Evolutionary conservation across 2,113 vertebrate species (phyloP), one percentile per base, ranked within the genome.

Genomic region (Clarias macrocephalus): DNA sequence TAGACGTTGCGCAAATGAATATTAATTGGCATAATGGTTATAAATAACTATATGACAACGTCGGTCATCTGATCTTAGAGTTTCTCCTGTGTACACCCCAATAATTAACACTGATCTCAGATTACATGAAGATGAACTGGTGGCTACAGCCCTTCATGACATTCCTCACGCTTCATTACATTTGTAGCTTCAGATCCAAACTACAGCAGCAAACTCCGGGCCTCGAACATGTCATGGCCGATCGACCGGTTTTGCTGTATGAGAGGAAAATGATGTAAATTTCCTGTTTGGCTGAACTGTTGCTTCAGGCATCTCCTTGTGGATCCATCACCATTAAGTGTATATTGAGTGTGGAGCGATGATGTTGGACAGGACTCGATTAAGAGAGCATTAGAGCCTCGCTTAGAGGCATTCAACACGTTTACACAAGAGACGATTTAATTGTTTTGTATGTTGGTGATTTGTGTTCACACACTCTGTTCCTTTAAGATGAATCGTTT

Each of bases 281-380:
- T 65, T 85, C 72, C 33, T 52, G 57, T 77, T 59, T 65, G 62
- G 65, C 75, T 83, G 66, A 76, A 62, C 62, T 30, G 54, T 65
- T 65, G 73, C 73, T 66, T 85, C 85, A 89, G 87, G 85, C 30
- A 52, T 77, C 59, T 81, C 70, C 59, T 3, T 63, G 75, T 25
- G 62, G 56, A 89, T 89, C 82, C 86, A 88, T 89, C 86, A 89
- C 82, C 89, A 89, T 89, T 88, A 89, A 84, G 79, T 28, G 57
- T 10, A 30, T 63, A 80, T 76, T 66, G 86, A 84, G 59, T 83
- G 85, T 68, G 21, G 86, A 88, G 83, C 37, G 56, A 79, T 83
- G 72, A 65, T 54, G 82, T 77, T 21, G 62, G 72, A 87, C 88
- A 89, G 59, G 80, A 86, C 73, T 88, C 82, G 84, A 89, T 90